Percentiles rank a stretch among this genome's conserved stretches.
Evolutionary conservation across 1,140 invertebrate genomes (phyloP).

Genomic region (Calephelis virginiensis): DNA sequence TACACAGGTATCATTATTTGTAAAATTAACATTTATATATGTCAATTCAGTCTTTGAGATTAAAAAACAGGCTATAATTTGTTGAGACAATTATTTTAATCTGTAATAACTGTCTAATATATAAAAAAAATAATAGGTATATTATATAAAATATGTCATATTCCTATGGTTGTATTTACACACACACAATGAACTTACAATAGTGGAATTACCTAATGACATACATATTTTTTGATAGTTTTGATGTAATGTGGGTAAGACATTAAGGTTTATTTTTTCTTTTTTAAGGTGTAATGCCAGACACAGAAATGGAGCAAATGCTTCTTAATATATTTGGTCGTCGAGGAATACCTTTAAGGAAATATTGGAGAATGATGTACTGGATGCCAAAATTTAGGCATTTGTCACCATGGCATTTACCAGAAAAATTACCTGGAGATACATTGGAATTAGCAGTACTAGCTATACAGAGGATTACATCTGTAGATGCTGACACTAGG

Average conservation of each 20-base stretch:
- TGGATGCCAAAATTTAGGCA: conserved; percentile 99
- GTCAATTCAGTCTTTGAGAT: no score
- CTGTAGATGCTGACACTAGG: conserved; percentile 88
- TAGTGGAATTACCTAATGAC: no score
- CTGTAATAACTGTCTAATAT: no score
- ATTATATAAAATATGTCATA: no score
- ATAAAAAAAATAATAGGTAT: no score
- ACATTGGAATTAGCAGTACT: conserved; percentile 89
- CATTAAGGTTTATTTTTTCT: conserved; percentile 22
- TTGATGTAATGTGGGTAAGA: not conserved
- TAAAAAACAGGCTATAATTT: no score
- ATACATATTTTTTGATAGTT: no score
- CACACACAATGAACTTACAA: no score
- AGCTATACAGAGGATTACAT: conserved; percentile 91
- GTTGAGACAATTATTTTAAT: no score
- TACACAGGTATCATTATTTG: no score
- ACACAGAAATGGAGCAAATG: conserved; percentile 91
- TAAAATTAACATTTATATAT: no score
- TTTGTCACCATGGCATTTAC: conserved; percentile 92
- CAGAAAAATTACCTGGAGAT: conserved; percentile 86
- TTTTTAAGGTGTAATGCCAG: conserved; percentile 90
- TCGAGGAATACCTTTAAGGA: conserved; percentile 87
- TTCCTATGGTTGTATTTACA: no score
- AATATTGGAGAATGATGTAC: conserved; percentile 95
- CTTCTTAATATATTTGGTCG: conserved; percentile 91